phyloP scores from a whole-genome alignment of 1,140 invertebrate genomes.

The Cecropterus lyciades region DNA sequence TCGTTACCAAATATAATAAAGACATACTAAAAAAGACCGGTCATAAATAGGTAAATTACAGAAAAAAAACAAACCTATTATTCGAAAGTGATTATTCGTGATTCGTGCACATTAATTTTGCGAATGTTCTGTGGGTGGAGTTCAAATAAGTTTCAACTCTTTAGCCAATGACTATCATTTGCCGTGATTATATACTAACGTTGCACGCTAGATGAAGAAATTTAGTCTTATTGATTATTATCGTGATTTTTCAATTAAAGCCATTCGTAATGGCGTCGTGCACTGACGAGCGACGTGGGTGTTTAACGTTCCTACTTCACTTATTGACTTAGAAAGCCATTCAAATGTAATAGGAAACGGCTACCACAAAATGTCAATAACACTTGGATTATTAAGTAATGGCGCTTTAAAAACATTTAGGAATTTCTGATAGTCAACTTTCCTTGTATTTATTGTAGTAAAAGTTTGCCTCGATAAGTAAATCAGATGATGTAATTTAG shows the following conservation, averaged over 20 bases:
- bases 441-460: background rate
- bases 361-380: conserved; percentile 34
- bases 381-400: conserved; percentile 22
- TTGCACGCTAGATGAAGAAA: conserved; percentile 70
- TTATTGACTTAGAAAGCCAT: conserved; percentile 38
- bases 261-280: background rate
- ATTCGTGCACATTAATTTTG: background rate
- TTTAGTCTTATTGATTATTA: conserved; percentile 50
- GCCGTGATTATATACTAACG: conserved; percentile 50
- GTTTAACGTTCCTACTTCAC: conserved; percentile 25
- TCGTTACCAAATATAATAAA: too few species aligned
- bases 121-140: conserved; percentile 4
- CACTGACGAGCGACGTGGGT: conserved; percentile 27
- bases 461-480: background rate
- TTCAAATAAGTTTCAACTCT: conserved; percentile 27
- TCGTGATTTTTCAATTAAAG: conserved; percentile 52
- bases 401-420: background rate
- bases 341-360: conserved; percentile 34
- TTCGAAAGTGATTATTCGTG: too few species aligned
- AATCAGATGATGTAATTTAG: background rate
- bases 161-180: conserved; percentile 46
- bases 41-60: too few species aligned
- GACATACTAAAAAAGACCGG: too few species aligned
- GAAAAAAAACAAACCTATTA: too few species aligned
- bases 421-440: background rate